Evolutionary conservation across 2,888 invertebrate genomes (phyloP), one percentile per base, ranked within the genome.

Genomic region (Phyllotreta striolata): DNA sequence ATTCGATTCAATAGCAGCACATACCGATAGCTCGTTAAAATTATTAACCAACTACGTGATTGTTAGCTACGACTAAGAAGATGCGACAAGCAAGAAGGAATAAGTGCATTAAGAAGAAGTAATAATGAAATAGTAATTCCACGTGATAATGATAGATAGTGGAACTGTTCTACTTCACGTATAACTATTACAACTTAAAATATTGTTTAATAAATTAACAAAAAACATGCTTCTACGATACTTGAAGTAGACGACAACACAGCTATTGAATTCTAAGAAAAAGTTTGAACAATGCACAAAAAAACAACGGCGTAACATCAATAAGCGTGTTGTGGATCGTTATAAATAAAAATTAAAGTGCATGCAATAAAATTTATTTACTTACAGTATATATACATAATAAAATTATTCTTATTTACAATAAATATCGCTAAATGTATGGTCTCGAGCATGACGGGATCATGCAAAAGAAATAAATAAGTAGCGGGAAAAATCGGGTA

Each of bases 181-280:
- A 13, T n/a, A 14, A 3, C 34, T 10, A 47, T 10, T 14, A 44
- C 14, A 44, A 44, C 10, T 7, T 9, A 3, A 41, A 10, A 41
- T n/a, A n/a, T 3, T 41, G 41, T 10, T 41, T 41, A 41, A 41
- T 9, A 41, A 6, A n/a, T 41, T 6, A 41, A 41, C 9, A 41
- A 41, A 7, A 41, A 41, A 10, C 41, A 41, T 9, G 10, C 9
- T 41, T n/a, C 9, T n/a, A 41, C 41, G 38, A 52, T 39, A 52
- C 52, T 52, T 9, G 52, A 52, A 52, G 13, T 38, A 52, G 39
- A 12, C 14, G 12, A 52, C 67, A 73, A 52, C 67, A 73, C 72
- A 73, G 73, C 68, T 72, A 75, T 72, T 75, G 74, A 75, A 75
- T 75, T 75, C 74, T 72, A 72, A 66, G 43, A 51, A 43, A 63